Base-by-base conservation (phyloP, 1,140 invertebrate species). In the Listronotus oregonensis region DNA sequence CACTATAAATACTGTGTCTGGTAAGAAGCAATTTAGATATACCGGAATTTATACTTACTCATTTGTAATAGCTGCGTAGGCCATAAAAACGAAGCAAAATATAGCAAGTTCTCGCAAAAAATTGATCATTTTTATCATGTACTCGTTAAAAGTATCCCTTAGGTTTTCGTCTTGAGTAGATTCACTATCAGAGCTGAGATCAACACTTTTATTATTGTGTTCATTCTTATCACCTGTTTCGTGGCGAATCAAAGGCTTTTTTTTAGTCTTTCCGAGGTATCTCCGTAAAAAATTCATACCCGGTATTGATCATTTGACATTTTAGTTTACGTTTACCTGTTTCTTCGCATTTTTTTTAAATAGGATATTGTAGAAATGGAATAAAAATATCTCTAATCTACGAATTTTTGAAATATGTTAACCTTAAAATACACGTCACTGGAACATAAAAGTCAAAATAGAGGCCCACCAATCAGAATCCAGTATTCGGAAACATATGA, bases 21-120 rank as follows among this genome's bases (percentile, higher is more conserved):
- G 8, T 6, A 12, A 31, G 0, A 1, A 47, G 15, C 12, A 60
- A 43, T 34, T 18, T 32, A 18, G n/a, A n/a, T n/a, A n/a, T n/a
- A n/a, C n/a, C n/a, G n/a, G n/a, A 49, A 14, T 17, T 0, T 56
- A 12, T 1, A 60, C 85, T 78, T 85, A 87, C 81, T 82, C 82
- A 72, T 85, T 86, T 64, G 86, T 85, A 21, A 87, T 80, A 63
- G 83, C 86, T 57, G 78, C 84, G 72, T 84, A 85, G 37, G 83
- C 82, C 15, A 84, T 81, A 6, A 84, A 75, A 31, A 82, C 77
- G 50, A 86, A 71, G 54, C 81, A 80, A 68, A 85, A 78, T 65
- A 84, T 58, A 31, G 69, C 54, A 14, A 79, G 21, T 67, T 79
- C 75, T 60, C 77, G 75, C 52, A 71, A 68, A 11, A 78, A 67